Evolutionary conservation across 2,113 vertebrate species (phyloP), one percentile per base, ranked within the genome.

Genomic region (Merops nubicus): DNA sequence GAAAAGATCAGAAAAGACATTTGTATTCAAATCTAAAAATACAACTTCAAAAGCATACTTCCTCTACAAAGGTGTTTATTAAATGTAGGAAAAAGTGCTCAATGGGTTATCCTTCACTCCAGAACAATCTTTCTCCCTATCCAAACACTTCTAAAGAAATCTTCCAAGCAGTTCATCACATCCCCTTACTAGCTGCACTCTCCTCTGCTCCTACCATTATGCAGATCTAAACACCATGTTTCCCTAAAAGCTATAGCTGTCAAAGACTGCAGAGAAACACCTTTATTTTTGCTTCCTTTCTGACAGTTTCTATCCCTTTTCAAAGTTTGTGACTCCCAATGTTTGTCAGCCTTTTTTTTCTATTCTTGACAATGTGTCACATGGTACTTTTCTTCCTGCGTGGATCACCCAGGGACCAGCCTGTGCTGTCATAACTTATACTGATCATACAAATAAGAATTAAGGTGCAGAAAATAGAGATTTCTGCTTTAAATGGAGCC

Each of bases 241-340:
- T 93, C 88, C 88, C 77, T 89, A 74, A 94, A 81, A 95, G 81
- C 67, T 42, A 7, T 10, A 5, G 21, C 74, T 96, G 95, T 86
- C 94, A 92, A n/a, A 73, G 33, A 54, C 31, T 84, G 72, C 73
- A 73, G 69, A 94, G 93, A 76, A 93, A 76, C 81, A 92, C 51
- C 57, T 47, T 47, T 77, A 36, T 34, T 96, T 90, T 53, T 85
- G 72, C 62, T 84, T 84, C 54, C 43, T 28, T 5, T 64, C 75
- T 97, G 96, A 96, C 96, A 96, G 85, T 73, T 93, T 74, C 38
- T 36, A 45, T 18, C 53, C 40, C 31, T 2, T 91, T 96, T 73
- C 92, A 51, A 81, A 64, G 91, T 85, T 68, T 63, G 36, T 16
- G 17, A 76, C 68, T 96, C 72, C 40, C 80, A 72, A 31, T 69